Evolutionary conservation across 2,113 vertebrate species (phyloP).

Genomic region (Gallinago undulata): DNA sequence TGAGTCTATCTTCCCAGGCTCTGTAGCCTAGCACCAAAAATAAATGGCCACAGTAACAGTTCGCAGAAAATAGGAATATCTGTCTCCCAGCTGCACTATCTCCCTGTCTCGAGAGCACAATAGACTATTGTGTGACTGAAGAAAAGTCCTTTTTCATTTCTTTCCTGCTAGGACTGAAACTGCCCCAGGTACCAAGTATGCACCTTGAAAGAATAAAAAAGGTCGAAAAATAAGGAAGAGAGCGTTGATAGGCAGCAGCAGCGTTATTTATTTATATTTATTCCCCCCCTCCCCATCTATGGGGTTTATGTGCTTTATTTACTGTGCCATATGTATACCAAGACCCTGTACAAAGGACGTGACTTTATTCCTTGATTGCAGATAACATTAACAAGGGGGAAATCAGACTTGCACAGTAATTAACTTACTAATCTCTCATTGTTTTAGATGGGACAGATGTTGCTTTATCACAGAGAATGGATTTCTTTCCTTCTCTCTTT

Average conservation of each 20-base stretch:
- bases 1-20: background rate
- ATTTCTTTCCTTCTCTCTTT: background rate
- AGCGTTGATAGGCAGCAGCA: background rate
- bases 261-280: background rate
- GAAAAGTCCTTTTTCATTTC: background rate
- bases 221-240: background rate
- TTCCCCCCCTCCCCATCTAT: background rate
- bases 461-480: background rate
- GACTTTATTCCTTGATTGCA: background rate
- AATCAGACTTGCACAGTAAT: conserved; percentile 16
- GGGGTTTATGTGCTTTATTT: background rate
- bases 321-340: background rate
- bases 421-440: background rate
- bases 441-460: background rate
- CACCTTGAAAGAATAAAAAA: background rate
- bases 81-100: background rate
- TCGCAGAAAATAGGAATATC: background rate
- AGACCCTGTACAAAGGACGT: background rate
- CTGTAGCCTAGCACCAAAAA: background rate
- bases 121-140: background rate
- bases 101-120: background rate
- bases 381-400: background rate
- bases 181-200: background rate
- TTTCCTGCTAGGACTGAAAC: background rate
- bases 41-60: background rate